Evolutionary conservation across 1,140 invertebrate genomes (phyloP).

Genomic region (Gryon sp.): DNA sequence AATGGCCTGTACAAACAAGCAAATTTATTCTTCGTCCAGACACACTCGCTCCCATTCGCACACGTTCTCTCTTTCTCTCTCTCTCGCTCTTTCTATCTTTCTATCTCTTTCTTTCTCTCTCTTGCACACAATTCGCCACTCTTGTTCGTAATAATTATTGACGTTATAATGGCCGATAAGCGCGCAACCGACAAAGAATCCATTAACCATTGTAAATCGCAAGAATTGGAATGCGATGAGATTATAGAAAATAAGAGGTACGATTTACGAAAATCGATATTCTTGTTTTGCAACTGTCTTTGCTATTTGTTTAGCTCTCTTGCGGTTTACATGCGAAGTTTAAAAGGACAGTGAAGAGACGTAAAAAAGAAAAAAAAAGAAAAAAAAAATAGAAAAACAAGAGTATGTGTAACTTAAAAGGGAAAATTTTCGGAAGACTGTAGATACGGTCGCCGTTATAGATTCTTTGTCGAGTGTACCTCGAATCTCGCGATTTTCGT

Average conservation of each 20-base stretch:
- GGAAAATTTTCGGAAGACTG: slow-evolving; percentile 59
- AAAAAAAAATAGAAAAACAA: too few species aligned
- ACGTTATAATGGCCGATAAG: slow-evolving; percentile 59
- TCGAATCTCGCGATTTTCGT: slow-evolving; percentile 52
- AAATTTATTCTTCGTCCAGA: slow-evolving; percentile 52
- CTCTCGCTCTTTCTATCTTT: slow-evolving; percentile 9
- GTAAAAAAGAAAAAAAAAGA: slow-evolving; percentile 32
- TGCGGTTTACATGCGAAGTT: slow-evolving; percentile 58
- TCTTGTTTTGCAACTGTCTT: slow-evolving; percentile 23
- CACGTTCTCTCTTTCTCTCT: slow-evolving; percentile 9
- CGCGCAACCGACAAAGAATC: slow-evolving; percentile 66
- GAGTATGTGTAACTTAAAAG: too few species aligned
- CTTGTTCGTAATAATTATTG: slow-evolving; percentile 54
- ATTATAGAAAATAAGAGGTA: slow-evolving; percentile 36
- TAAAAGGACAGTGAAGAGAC: too few species aligned
- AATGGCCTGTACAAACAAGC: slow-evolving; percentile 45
- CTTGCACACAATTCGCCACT: slow-evolving; percentile 17
- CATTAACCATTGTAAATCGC: slow-evolving; percentile 65
- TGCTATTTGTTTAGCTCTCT: slow-evolving; percentile 42
- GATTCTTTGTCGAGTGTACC: slow-evolving; percentile 59
- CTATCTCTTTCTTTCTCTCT: slow-evolving; percentile 6
- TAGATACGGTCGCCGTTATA: slow-evolving; percentile 44
- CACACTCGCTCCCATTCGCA: slow-evolving; percentile 32
- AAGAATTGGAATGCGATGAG: slow-evolving; percentile 57
- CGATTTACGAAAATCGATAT: slow-evolving; percentile 25